Evolutionary conservation across 2,113 vertebrate species (phyloP).

Genomic region (Ovibos moschatus): DNA sequence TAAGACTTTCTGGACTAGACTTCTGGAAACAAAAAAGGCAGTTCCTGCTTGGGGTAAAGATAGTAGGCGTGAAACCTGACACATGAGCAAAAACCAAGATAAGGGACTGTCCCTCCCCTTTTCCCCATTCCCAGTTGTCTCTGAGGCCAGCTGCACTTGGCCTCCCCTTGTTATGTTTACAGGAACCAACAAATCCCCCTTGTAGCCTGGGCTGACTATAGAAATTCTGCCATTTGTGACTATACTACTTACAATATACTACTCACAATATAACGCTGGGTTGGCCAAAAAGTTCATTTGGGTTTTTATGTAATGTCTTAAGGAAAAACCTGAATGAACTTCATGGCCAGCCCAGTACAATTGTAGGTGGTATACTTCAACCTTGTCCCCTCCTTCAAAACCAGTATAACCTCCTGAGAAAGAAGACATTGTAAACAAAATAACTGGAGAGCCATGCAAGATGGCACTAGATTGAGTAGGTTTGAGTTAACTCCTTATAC

Average conservation of each 20-base stretch:
- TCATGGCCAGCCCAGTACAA: neutral
- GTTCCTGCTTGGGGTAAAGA: neutral
- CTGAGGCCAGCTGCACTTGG: neutral
- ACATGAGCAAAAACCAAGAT: neutral
- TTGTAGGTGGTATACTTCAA: neutral
- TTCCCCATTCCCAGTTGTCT: neutral
- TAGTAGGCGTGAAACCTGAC: neutral
- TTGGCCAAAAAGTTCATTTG: neutral
- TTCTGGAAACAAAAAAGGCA: neutral
- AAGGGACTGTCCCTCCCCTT: neutral
- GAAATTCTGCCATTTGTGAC: neutral
- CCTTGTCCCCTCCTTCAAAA: neutral
- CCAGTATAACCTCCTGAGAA: neutral
- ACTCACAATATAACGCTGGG: neutral
- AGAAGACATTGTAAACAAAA: neutral
- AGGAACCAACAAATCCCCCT: neutral
- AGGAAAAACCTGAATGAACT: neutral
- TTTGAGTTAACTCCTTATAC: neutral
- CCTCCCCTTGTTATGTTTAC: neutral
- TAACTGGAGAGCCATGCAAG: neutral
- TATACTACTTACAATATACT: neutral
- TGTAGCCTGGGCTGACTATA: neutral
- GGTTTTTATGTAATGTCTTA: neutral
- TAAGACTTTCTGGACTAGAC: neutral
- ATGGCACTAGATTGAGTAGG: neutral